These are phyloP conservation scores for Phoeniculus purpureus DNA, from an alignment of 2,797 vertebrate genomes.

Conservation along the genomic window DNA sequence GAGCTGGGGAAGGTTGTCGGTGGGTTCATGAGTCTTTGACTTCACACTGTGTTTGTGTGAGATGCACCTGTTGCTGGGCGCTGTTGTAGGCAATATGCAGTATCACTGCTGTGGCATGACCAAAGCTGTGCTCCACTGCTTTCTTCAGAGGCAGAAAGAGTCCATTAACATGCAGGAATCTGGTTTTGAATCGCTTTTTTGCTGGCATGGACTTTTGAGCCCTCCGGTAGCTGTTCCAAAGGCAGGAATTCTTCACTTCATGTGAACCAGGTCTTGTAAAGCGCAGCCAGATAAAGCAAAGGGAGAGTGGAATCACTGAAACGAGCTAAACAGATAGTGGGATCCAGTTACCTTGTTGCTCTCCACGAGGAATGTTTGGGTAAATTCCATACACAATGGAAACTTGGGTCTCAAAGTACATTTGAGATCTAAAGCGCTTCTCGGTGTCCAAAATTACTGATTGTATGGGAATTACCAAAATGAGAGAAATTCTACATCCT, in stretches of 20 bases:
- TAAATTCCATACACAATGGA: neutral
- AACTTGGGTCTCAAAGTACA: neutral
- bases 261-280: conserved; percentile 28
- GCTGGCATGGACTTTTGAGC: neutral
- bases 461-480: neutral
- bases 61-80: neutral
- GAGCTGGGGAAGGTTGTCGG: neutral
- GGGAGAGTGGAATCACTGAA: neutral
- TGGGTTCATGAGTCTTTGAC: fast-evolving
- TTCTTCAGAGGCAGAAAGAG: neutral
- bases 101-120: neutral
- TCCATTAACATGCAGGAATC: neutral
- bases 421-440: neutral
- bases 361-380: neutral
- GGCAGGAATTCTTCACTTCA: conserved; percentile 24
- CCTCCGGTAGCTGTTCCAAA: conserved; percentile 19
- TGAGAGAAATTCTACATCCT: neutral
- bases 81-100: too few relatives aligned
- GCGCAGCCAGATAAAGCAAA: conserved; percentile 14
- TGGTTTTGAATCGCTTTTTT: neutral
- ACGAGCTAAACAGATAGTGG: neutral
- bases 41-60: neutral
- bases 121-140: neutral
- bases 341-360: neutral
- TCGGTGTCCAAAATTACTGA: neutral